A percentile compares a stretch with the other conserved stretches of the same genome.
Conservation (phyloP, 2,797 vertebrate species). For the Malacoctenus gilli region DNA sequence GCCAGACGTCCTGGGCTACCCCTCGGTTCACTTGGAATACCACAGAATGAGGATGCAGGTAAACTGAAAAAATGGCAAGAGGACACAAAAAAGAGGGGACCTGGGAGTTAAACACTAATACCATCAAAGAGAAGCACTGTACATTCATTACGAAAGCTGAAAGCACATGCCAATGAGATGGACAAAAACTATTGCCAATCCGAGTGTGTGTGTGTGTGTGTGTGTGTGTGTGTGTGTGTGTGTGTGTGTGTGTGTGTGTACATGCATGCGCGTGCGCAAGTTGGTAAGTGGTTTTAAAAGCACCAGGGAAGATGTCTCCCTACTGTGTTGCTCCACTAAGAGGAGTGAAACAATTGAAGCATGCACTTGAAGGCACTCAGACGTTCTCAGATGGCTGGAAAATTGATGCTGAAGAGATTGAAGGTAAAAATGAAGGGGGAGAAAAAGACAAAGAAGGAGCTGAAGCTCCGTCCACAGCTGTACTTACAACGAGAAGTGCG, state of each 20-base stretch:
- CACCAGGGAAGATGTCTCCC: slow-evolving; percentile 50
- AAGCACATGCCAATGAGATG: slow-evolving; percentile 14
- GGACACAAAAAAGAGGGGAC: background rate
- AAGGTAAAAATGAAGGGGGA: slow-evolving; percentile 5
- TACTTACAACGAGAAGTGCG: slow-evolving; percentile 1
- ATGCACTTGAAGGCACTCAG: slow-evolving; percentile 59
- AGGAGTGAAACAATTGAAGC: slow-evolving; percentile 62
- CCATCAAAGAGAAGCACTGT: background rate
- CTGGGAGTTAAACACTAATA: slow-evolving; percentile 1
- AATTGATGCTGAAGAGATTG: slow-evolving; percentile 29
- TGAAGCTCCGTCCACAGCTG: slow-evolving; percentile 15
- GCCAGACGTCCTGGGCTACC: slow-evolving; percentile 9
- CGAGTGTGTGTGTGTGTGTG: slow-evolving; percentile 27
- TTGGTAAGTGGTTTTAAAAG: slow-evolving; percentile 66
- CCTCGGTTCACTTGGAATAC: slow-evolving; percentile 33
- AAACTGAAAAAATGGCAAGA: background rate
- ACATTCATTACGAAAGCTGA: slow-evolving; percentile 36
- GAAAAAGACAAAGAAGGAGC: slow-evolving; percentile 3
- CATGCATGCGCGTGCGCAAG: slow-evolving; percentile 8
- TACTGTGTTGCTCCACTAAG: slow-evolving; percentile 50
- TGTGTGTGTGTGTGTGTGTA: too few species aligned
- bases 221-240: too few species aligned
- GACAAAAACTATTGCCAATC: slow-evolving; percentile 30
- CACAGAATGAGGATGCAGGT: slow-evolving; percentile 1
- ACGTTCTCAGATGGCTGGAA: slow-evolving; percentile 33